These are phyloP conservation scores for Diloba caeruleocephala DNA, from an alignment of 2,888 invertebrate genomes.

Conservation along the genomic window DNA sequence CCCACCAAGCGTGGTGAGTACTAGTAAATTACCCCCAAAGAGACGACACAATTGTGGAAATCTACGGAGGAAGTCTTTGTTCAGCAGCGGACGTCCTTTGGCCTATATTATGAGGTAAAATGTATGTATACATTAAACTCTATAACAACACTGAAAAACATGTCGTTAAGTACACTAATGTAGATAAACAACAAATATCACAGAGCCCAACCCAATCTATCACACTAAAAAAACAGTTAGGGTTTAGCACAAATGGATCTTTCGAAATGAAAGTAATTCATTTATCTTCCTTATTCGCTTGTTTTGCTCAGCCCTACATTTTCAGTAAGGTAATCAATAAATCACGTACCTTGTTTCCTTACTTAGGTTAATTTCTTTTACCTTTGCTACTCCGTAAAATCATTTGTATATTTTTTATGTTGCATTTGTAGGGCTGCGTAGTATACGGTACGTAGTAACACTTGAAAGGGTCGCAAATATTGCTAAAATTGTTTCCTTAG, in stretches of 20 bases:
- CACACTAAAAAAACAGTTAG: slow-evolving; percentile 60
- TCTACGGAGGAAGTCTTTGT: no score
- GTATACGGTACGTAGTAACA: slow-evolving; percentile 33
- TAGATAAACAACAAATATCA: slow-evolving; percentile 42
- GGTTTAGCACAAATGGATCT: slow-evolving; percentile 66
- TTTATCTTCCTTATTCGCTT: slow-evolving; percentile 84
- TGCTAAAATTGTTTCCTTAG: slow-evolving; percentile 31
- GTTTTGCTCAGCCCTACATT: slow-evolving; percentile 76
- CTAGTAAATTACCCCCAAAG: no score
- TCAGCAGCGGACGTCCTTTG: no score
- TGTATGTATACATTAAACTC: no score
- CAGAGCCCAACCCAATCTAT: slow-evolving; percentile 47
- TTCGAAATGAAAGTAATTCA: slow-evolving; percentile 79
- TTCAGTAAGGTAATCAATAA: slow-evolving; percentile 79
- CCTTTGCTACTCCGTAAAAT: slow-evolving; percentile 67
- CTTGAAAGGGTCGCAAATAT: slow-evolving; percentile 30
- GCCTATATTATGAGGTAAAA: no score
- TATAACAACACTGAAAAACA: slow-evolving; percentile 23
- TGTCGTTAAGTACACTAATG: slow-evolving; percentile 29
- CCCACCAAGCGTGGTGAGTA: no score
- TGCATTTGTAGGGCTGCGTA: slow-evolving; percentile 51
- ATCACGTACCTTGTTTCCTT: slow-evolving; percentile 81
- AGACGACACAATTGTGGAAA: no score
- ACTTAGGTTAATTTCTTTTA: slow-evolving; percentile 77
- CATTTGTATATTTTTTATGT: slow-evolving; percentile 67